Conservation (phyloP, 2,888 invertebrate species). For the Nephrotoma guestfalica region DNA sequence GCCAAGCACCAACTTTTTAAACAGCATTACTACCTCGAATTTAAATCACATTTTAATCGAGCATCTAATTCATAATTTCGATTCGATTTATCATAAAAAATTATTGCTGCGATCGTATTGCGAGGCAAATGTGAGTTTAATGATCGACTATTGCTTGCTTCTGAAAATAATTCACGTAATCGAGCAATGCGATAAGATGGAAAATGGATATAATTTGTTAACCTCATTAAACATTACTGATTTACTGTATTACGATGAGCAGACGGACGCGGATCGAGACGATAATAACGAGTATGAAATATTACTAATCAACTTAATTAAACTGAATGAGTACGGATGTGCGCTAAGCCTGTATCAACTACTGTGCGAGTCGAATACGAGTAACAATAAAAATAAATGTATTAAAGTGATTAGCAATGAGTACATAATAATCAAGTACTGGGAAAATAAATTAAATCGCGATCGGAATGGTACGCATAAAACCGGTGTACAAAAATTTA, state of each 20-base stretch:
- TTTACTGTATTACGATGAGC: background rate
- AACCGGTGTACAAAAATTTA: background rate
- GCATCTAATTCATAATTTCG: slow-evolving; percentile 44
- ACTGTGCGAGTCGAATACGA: slow-evolving; percentile 31
- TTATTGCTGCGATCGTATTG: slow-evolving; percentile 45
- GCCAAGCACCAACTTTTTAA: background rate
- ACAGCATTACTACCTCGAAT: background rate
- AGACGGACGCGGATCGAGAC: background rate
- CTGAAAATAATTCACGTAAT: slow-evolving; percentile 41
- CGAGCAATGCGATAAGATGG: slow-evolving; percentile 29
- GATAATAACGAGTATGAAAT: slow-evolving; percentile 31
- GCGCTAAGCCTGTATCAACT: slow-evolving; percentile 38
- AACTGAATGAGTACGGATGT: slow-evolving; percentile 33
- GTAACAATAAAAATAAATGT: slow-evolving; percentile 29
- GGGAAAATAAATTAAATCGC: slow-evolving; percentile 46
- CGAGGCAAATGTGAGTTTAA: slow-evolving; percentile 35
- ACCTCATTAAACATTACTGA: background rate
- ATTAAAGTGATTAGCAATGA: background rate
- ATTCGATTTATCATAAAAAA: slow-evolving; percentile 46
- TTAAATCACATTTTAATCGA: slow-evolving; percentile 31
- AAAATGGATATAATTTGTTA: background rate
- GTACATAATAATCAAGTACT: slow-evolving; percentile 24
- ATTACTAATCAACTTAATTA: slow-evolving; percentile 33
- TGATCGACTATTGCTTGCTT: slow-evolving; percentile 33
- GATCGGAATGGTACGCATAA: slow-evolving; percentile 20